These are phyloP conservation scores for Sycobia sp. DNA, from an alignment of 1,140 invertebrate genomes.

Conservation along the genomic window DNA sequence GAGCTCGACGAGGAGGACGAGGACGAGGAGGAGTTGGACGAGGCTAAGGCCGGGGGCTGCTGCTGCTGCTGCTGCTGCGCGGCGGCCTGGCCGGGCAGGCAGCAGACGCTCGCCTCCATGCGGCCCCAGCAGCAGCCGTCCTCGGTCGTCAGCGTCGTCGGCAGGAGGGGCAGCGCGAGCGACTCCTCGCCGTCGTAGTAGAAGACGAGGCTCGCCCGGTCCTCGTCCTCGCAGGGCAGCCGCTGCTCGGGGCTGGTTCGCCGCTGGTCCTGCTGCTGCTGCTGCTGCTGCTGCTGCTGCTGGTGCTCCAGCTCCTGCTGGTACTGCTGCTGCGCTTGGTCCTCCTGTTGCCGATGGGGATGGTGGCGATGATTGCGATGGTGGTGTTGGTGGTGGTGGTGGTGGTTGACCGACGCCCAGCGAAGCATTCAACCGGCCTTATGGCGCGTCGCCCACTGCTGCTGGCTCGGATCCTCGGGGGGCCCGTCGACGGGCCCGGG, in stretches of 20 bases:
- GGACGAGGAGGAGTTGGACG: conserved; percentile 29
- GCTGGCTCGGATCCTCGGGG: neutral
- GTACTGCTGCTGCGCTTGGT: conserved; percentile 35
- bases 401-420: conserved; percentile 43
- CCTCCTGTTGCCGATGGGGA: no score
- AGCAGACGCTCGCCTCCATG: conserved; percentile 61
- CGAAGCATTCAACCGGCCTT: conserved; percentile 54
- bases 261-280: conserved; percentile 26
- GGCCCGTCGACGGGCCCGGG: neutral
- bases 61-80: neutral
- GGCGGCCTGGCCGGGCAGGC: conserved; percentile 40
- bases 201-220: conserved; percentile 52
- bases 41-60: neutral
- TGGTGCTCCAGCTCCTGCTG: conserved; percentile 40
- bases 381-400: conserved; percentile 40
- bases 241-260: conserved; percentile 38
- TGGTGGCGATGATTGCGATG: conserved; percentile 40
- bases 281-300: conserved; percentile 42
- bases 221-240: conserved; percentile 46
- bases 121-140: conserved; percentile 38
- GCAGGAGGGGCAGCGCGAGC: conserved; percentile 54
- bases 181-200: conserved; percentile 47
- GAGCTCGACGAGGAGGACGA: neutral
- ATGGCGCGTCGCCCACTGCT: conserved; percentile 26
- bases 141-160: no score